Conservation (phyloP, 35 echinoderm and acorn worm species). For the Apostichopus californicus region DNA sequence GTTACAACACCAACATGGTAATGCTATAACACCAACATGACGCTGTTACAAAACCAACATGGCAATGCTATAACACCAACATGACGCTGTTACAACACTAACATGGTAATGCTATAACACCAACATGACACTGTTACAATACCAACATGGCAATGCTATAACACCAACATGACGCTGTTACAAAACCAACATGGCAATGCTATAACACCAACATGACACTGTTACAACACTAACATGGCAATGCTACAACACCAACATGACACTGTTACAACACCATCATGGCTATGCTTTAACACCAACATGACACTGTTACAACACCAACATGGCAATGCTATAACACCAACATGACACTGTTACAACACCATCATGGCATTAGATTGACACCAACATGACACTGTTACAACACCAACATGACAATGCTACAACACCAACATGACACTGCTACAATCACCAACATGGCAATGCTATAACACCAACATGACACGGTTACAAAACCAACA, state of each 20-base stretch:
- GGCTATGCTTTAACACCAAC: neutral
- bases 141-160: neutral
- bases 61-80: no score
- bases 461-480: neutral
- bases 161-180: neutral
- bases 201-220: neutral
- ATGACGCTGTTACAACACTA: neutral
- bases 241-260: neutral
- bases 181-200: neutral
- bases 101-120: neutral
- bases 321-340: neutral
- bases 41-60: no score
- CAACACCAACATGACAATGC: neutral
- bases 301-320: neutral
- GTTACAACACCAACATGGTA: neutral
- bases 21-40: no score
- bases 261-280: neutral
- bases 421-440: neutral
- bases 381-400: neutral
- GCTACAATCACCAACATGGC: neutral
- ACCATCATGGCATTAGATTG: neutral
- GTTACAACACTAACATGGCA: neutral
- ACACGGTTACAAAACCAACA: neutral
- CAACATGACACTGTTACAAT: neutral
- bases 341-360: neutral